Evolutionary conservation across 2,113 vertebrate genomes (phyloP).

Genomic region (Clupea harengus): DNA sequence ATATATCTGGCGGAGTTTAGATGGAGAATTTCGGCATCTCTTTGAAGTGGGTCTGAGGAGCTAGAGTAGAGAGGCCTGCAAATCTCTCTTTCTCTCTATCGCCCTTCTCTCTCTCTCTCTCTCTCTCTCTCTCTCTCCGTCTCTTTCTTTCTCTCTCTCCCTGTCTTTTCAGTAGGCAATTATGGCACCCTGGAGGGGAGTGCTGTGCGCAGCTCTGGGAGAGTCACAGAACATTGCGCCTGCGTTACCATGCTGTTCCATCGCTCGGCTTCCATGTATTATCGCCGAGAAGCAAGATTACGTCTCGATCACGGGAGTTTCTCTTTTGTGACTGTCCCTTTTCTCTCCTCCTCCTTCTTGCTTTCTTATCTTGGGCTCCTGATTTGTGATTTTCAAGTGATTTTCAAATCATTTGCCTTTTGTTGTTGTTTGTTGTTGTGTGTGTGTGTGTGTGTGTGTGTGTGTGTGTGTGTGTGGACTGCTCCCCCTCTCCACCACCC

Average conservation of each 20-base stretch:
- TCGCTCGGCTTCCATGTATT: slow-evolving; percentile 13
- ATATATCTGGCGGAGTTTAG: slow-evolving; percentile 21
- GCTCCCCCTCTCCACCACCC: background rate
- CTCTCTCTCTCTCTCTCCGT: background rate
- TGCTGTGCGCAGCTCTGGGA: slow-evolving; percentile 40
- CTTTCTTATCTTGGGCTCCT: background rate
- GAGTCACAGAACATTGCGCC: slow-evolving; percentile 49
- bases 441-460: background rate
- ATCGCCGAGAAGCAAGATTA: slow-evolving; percentile 28
- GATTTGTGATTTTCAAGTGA: slow-evolving; percentile 29
- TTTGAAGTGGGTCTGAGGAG: slow-evolving; percentile 44
- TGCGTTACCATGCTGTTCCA: slow-evolving; percentile 50
- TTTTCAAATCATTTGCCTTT: background rate
- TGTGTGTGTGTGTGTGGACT: background rate
- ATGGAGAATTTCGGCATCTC: slow-evolving; percentile 31
- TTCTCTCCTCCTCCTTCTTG: background rate
- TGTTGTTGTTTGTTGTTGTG: slow-evolving; percentile 5
- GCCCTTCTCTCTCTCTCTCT: background rate
- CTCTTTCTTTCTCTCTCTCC: slow-evolving; percentile 23
- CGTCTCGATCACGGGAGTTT: slow-evolving; percentile 22
- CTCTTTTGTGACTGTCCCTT: background rate
- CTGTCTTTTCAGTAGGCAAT: slow-evolving; percentile 49
- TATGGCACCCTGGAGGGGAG: slow-evolving; percentile 48
- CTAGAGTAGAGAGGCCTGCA: slow-evolving; percentile 21
- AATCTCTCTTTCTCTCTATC: slow-evolving; percentile 11